Conservation (phyloP, 1,140 invertebrate genomes). For the Meloidogyne exigua region DNA sequence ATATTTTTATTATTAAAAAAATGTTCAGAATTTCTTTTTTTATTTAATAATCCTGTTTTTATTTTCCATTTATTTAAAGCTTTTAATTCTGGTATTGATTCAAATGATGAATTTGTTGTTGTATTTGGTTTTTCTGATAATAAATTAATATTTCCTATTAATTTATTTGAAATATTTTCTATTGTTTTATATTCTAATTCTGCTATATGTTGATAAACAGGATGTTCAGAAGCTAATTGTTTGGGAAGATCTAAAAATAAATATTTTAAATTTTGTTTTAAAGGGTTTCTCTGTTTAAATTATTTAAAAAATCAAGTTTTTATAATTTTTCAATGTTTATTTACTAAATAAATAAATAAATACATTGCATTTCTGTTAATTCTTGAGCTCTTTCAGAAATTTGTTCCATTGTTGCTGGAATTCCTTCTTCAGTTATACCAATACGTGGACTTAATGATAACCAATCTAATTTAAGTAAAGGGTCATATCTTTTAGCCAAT, state of each 20-base stretch:
- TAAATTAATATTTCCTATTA: neutral
- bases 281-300: too few relatives aligned
- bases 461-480: conserved; percentile 53
- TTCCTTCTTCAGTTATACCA: conserved; percentile 37
- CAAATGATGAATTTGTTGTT: neutral
- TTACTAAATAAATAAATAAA: too few relatives aligned
- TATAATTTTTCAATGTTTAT: too few relatives aligned
- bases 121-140: neutral
- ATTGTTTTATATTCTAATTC: neutral
- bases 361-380: conserved; percentile 1
- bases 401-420: conserved; percentile 23
- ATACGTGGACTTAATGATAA: conserved; percentile 55
- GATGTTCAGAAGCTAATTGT: conserved; percentile 4
- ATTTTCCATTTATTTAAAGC: neutral
- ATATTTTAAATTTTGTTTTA: too few relatives aligned
- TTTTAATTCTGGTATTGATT: neutral
- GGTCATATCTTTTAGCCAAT: conserved; percentile 44
- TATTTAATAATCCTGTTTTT: too few relatives aligned
- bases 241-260: neutral
- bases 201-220: neutral
- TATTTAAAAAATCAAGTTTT: too few relatives aligned
- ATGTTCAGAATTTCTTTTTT: conserved; percentile 2
- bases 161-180: neutral
- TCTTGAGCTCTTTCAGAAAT: neutral
- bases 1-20: neutral